Base-by-base conservation (phyloP, 2,888 invertebrate genomes). In the Brachyopa scutellaris region DNA sequence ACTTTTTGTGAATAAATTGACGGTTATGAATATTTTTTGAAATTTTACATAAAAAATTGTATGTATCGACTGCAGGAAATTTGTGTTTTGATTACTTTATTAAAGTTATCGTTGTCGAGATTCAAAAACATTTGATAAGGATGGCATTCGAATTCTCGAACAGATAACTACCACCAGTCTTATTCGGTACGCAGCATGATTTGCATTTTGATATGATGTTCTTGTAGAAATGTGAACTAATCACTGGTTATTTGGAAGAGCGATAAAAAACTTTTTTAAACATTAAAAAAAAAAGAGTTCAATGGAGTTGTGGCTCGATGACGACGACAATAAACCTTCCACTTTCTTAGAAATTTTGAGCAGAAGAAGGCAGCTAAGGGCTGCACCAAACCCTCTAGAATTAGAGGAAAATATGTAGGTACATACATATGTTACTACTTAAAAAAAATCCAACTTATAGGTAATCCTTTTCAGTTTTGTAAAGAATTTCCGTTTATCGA, bases 31-130 rank as follows among this genome's bases (percentile, higher is more conserved):
- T n/a, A n/a, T n/a, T n/a, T n/a, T n/a, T n/a, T n/a, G n/a, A n/a
- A n/a, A n/a, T n/a, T n/a, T n/a, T n/a, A n/a, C n/a, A n/a, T n/a
- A n/a, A n/a, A n/a, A n/a, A n/a, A n/a, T n/a, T n/a, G n/a, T n/a
- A n/a, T n/a, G n/a, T n/a, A n/a, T n/a, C n/a, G n/a, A n/a, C n/a
- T n/a, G n/a, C n/a, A n/a, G n/a, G n/a, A n/a, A n/a, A n/a, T n/a
- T n/a, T n/a, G n/a, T n/a, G n/a, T n/a, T n/a, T n/a, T n/a, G n/a
- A n/a, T n/a, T n/a, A n/a, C n/a, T n/a, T n/a, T n/a, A n/a, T n/a
- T n/a, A n/a, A n/a, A n/a, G n/a, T n/a, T n/a, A n/a, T n/a, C 90
- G 94, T 99, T 7, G 92, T 93, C 84, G 99, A 99, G 91, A 95
- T 99, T 76, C 97, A 97, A 86, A 95, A 95, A 87, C 93, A 99